phyloP scores from a whole-genome alignment of 2,113 vertebrate species.

The Cavia aperea region DNA sequence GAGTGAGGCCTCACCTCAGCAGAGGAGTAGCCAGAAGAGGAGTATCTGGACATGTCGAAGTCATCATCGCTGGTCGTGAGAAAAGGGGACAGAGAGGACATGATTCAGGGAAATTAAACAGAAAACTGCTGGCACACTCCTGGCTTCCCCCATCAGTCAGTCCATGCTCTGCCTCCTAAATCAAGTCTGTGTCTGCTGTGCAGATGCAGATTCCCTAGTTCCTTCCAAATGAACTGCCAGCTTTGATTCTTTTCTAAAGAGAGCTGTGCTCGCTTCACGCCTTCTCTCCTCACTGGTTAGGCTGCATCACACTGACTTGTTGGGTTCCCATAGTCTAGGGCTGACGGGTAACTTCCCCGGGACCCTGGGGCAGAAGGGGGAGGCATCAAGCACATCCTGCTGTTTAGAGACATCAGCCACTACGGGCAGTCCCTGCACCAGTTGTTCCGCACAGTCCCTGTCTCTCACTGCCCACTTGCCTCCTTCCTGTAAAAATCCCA shows the following conservation, averaged over 20 bases:
- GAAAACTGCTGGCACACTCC: background rate
- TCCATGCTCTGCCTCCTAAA: background rate
- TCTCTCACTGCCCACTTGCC: background rate
- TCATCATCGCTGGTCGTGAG: conserved; percentile 89
- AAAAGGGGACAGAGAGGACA: conserved; percentile 38
- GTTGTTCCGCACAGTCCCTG: background rate
- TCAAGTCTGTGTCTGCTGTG: conserved; percentile 1
- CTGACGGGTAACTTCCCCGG: background rate
- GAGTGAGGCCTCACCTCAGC: conserved; percentile 89
- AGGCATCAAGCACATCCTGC: background rate
- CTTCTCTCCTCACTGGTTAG: background rate
- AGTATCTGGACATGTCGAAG: conserved; percentile 99
- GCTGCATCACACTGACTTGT: background rate
- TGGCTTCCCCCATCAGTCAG: background rate
- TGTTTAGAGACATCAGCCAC: background rate
- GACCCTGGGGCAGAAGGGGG: background rate
- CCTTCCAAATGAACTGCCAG: background rate
- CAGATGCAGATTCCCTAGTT: background rate
- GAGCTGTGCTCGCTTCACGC: background rate
- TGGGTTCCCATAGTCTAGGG: background rate
- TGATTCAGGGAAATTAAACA: conserved; percentile 4
- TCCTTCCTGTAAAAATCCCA: background rate
- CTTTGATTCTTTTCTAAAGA: conserved; percentile 14
- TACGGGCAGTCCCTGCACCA: background rate
- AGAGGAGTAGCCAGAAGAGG: conserved; percentile 98